These are phyloP conservation scores for Ruditapes philippinarum DNA, from an alignment of 1,140 invertebrate species.

Conservation along the genomic window DNA sequence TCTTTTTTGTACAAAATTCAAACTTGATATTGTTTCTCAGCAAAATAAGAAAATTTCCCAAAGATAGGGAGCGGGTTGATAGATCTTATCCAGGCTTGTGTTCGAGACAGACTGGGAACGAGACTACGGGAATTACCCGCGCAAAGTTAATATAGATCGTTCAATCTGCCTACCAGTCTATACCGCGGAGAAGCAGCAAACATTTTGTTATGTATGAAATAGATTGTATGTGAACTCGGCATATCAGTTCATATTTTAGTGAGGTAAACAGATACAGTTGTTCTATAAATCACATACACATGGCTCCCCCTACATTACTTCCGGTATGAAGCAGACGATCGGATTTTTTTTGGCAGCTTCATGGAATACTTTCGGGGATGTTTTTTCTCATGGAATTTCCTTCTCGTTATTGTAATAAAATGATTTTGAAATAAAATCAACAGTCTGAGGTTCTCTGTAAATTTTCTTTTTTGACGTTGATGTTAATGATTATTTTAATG, in stretches of 20 bases:
- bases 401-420: background rate
- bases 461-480: no score
- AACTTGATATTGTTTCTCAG: background rate
- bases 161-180: background rate
- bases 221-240: slow-evolving; percentile 3
- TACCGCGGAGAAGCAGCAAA: background rate
- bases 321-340: background rate
- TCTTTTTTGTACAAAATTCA: no score
- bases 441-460: background rate
- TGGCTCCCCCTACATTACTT: background rate
- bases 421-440: background rate
- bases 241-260: slow-evolving; percentile 25
- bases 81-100: slow-evolving; percentile 7
- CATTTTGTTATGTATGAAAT: slow-evolving; percentile 33
- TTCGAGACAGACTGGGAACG: background rate
- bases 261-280: slow-evolving; percentile 34
- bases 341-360: background rate
- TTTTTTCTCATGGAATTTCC: background rate
- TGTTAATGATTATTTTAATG: no score
- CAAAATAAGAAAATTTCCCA: slow-evolving; percentile 19
- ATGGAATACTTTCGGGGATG: background rate
- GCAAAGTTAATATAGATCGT: background rate
- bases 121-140: background rate
- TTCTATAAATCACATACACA: slow-evolving; percentile 22
- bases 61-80: background rate